These are phyloP conservation scores for Tiliqua scincoides DNA, from an alignment of 2,113 vertebrate species.

Conservation along the genomic window DNA sequence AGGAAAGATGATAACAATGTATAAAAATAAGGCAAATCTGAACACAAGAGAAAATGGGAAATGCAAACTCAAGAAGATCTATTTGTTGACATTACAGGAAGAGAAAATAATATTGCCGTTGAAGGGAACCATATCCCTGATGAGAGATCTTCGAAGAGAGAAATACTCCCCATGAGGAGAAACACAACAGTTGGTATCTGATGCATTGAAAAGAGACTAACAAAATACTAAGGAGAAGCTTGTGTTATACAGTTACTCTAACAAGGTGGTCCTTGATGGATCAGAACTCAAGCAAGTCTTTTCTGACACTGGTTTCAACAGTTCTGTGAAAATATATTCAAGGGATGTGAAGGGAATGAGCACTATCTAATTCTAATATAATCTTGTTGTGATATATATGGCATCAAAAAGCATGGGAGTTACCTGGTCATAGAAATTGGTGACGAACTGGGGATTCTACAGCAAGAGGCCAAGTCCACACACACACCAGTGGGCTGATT, in stretches of 20 bases:
- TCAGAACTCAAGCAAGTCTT: not conserved
- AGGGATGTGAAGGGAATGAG: not conserved
- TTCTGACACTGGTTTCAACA: not conserved
- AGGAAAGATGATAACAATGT: conserved; percentile 60
- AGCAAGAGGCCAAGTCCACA: too few species aligned
- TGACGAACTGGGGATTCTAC: not conserved
- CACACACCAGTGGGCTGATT: too few species aligned
- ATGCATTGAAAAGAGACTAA: not conserved
- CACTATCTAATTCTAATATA: not conserved
- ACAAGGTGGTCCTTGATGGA: not conserved
- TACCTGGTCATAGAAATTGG: not conserved
- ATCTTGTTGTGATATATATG: not conserved
- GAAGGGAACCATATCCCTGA: not conserved
- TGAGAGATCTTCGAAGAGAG: not conserved
- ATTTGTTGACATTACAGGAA: conserved; percentile 16
- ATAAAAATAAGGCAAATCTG: conserved; percentile 65
- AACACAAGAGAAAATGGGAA: conserved; percentile 51
- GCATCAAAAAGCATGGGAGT: not conserved
- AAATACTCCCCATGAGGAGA: conserved; percentile 1
- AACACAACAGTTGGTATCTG: not conserved
- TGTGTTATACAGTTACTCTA: not conserved
- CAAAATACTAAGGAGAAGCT: not conserved
- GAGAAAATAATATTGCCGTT: not conserved
- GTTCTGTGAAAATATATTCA: not conserved
- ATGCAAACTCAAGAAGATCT: conserved; percentile 42